A percentile compares a stretch with the other conserved stretches of the same genome.
These are phyloP conservation scores for Gasterosteus nipponicus DNA, from an alignment of 2,113 vertebrate species.

Conservation along the genomic window DNA sequence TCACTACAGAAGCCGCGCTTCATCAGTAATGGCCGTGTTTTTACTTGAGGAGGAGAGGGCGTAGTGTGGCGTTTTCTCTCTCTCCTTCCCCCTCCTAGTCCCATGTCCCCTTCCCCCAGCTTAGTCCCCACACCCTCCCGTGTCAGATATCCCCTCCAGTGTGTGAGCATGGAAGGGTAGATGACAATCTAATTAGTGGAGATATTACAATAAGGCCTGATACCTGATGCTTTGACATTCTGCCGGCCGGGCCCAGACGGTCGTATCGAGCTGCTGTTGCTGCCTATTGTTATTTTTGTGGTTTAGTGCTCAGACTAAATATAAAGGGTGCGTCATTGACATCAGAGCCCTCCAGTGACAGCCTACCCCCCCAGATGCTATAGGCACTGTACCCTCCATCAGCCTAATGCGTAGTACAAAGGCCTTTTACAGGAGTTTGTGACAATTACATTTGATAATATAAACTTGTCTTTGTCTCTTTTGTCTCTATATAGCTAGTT, in stretches of 20 bases:
- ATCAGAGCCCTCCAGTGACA: conserved; percentile 11
- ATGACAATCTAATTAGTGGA: conserved; percentile 80
- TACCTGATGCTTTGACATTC: conserved; percentile 77
- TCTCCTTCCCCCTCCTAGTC: conserved; percentile 33
- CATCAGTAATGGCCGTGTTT: conserved; percentile 83
- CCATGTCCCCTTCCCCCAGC: conserved; percentile 34
- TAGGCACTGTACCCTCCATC: not conserved
- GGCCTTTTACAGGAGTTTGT: not conserved
- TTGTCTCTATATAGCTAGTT: not conserved
- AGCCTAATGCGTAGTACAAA: not conserved
- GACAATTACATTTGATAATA: no score
- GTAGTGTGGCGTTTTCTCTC: conserved; percentile 59
- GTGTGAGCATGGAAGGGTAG: conserved; percentile 70
- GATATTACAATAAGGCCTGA: conserved; percentile 80
- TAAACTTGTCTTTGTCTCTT: not conserved
- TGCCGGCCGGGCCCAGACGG: conserved; percentile 56
- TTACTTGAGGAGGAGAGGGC: conserved; percentile 71
- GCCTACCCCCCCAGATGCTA: not conserved
- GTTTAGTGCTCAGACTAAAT: conserved; percentile 41
- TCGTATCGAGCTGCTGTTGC: conserved; percentile 63
- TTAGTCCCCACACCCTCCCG: conserved; percentile 62
- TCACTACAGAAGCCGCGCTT: conserved; percentile 62
- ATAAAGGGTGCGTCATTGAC: conserved; percentile 14
- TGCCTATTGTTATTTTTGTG: conserved; percentile 58
- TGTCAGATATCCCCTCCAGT: conserved; percentile 76